Evolutionary conservation across 2,888 invertebrate genomes (phyloP).

Genomic region (Stenchaetothrips biformis): DNA sequence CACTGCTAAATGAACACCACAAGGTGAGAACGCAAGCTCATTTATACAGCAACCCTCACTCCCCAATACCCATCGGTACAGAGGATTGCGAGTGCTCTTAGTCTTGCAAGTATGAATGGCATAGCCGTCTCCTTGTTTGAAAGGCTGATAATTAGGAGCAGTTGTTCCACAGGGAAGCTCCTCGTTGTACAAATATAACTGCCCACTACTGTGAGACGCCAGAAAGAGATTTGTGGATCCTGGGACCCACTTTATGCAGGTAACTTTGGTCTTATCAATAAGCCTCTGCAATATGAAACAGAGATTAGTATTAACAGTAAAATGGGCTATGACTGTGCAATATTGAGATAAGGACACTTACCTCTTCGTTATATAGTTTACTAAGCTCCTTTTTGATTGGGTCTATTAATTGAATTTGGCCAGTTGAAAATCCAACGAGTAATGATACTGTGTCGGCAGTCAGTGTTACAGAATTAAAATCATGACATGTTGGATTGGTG

Average conservation of each 20-base stretch:
- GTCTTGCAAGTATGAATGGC: constrained; percentile 94
- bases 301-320: constrained; percentile 2
- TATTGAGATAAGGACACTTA: constrained; percentile 46
- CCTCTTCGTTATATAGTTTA: constrained; percentile 97
- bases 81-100: constrained; percentile 91
- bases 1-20: constrained; percentile 85
- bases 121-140: constrained; percentile 91
- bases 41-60: constrained; percentile 80
- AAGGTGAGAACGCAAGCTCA: constrained; percentile 95
- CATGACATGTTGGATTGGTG: constrained; percentile 97
- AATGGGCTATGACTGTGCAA: neutral
- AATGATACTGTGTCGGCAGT: constrained; percentile 80
- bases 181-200: constrained; percentile 96
- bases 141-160: constrained; percentile 89
- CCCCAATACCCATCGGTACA: constrained; percentile 86
- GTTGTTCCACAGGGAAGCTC: constrained; percentile 85
- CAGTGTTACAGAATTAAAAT: constrained; percentile 85
- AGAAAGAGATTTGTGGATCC: constrained; percentile 90
- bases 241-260: constrained; percentile 97
- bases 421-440: constrained; percentile 95
- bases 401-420: constrained; percentile 96
- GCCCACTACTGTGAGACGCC: constrained; percentile 91
- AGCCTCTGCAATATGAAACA: constrained; percentile 60
- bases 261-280: constrained; percentile 91
- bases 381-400: constrained; percentile 94